These are phyloP conservation scores for Epinephelus coioides DNA, from an alignment of 2,797 vertebrate species.

Conservation along the genomic window DNA sequence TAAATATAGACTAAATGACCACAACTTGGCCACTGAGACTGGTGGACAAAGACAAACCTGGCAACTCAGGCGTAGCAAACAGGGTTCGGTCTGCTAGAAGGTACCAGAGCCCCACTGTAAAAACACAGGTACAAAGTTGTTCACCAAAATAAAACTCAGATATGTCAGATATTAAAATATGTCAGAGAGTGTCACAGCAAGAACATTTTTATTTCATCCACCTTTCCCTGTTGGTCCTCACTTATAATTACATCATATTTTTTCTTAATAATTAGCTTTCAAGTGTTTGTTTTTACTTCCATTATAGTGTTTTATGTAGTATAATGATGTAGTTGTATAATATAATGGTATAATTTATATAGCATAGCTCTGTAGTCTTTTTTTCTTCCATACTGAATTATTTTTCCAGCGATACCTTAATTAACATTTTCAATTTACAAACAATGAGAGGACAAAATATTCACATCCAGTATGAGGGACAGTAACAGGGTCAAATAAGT, in stretches of 20 bases:
- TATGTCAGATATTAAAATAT: not conserved
- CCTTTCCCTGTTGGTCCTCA: not conserved
- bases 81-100: not conserved
- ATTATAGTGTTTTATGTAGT: not conserved
- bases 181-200: slow-evolving; percentile 1
- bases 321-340: not conserved
- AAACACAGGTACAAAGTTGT: not conserved
- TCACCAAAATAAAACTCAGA: slow-evolving; percentile 1
- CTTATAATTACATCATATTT: not conserved
- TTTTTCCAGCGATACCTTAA: not conserved
- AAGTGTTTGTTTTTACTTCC: not conserved
- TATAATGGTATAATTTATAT: too few relatives aligned
- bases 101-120: not conserved
- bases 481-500: not conserved
- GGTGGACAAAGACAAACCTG: slow-evolving; percentile 16
- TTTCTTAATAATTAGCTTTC: not conserved
- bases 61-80: not conserved
- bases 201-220: not conserved
- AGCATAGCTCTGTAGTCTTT: not conserved
- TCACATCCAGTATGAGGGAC: not conserved
- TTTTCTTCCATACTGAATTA: too few relatives aligned
- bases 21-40: not conserved
- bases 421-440: not conserved
- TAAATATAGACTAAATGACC: not conserved
- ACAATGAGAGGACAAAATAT: not conserved